Evolutionary conservation across 1,140 invertebrate genomes (phyloP), one percentile per base, ranked within the genome.

Genomic region (Lordiphosa stackelbergi): DNA sequence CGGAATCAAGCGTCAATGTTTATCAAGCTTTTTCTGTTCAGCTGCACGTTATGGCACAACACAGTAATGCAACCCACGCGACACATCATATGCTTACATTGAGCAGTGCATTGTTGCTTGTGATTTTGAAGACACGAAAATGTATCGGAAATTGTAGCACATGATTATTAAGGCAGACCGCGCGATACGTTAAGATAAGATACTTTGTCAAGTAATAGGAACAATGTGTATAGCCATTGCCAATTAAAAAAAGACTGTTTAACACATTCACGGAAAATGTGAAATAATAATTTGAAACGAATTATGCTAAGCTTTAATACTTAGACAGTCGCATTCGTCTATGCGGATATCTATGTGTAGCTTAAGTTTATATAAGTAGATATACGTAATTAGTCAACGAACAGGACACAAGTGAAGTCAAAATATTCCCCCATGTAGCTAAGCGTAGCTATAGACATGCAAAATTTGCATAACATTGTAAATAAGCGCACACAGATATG

Each of bases 221-320:
- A 66, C 46, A 73, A 72, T 78, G 56, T 73, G 51, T 64, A 41
- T 41, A 81, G 66, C 45, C 68, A 83, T 79, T 83, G 72, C 63
- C 63, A 75, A 75, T 75, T 69, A 53, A 59, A 70, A 31, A 68
- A 81, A 81, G 75, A 81, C 75, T 81, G 75, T 66, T 75, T 56
- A 66, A 63, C 46, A 59, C 54, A 66, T 72, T 77, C 53, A 42
- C 13, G 16, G 9, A 28, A 40, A 42, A 31, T 24, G 22, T 41
- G 19, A 54, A 45, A 53, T 42, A 42, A 12, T 13, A 40, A 60
- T 46, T 49, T 51, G 36, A n/a, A 69, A 53, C 43, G 36, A 53
- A 51, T 22, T 41, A 60, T 28, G 28, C 38, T 40, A 58, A 51
- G 28, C 13, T 38, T 13, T 57, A 49, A 37, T 38, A 13, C 47